Conservation (phyloP, 2,888 invertebrate species). For the Plagiodera versicolora region DNA sequence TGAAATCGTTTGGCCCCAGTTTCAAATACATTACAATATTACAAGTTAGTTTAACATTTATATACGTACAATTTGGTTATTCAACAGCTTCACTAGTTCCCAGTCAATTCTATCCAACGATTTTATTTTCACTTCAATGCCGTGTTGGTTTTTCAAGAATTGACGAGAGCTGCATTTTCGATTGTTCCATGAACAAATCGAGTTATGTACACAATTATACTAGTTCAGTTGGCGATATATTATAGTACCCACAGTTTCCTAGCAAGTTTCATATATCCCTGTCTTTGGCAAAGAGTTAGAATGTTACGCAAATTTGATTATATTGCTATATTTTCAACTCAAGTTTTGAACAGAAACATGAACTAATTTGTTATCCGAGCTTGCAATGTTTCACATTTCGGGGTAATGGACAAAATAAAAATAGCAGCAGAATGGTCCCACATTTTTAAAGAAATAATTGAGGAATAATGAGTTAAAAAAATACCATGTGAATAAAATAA, state of each 20-base stretch:
- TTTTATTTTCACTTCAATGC: constrained; percentile 5
- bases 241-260: constrained; percentile 24
- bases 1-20: constrained; percentile 52
- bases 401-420: too few relatives aligned
- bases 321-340: constrained; percentile 28
- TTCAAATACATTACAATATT: constrained; percentile 37
- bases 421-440: too few relatives aligned
- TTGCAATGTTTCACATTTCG: too few relatives aligned
- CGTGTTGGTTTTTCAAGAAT: constrained; percentile 20
- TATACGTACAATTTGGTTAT: constrained; percentile 35
- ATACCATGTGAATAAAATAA: too few relatives aligned
- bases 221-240: constrained; percentile 36
- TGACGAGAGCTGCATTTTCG: constrained; percentile 37
- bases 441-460: too few relatives aligned
- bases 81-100: constrained; percentile 30
- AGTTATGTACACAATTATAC: constrained; percentile 47
- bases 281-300: constrained; percentile 36
- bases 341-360: constrained; percentile 19
- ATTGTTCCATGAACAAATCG: constrained; percentile 31
- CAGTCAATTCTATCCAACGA: constrained; percentile 22
- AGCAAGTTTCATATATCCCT: constrained; percentile 26
- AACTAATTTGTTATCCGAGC: background rate
- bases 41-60: constrained; percentile 36
- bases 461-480: too few relatives aligned
- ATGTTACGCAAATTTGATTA: constrained; percentile 36